Conservation (phyloP, 2,113 vertebrate genomes). For the Indicator indicator region DNA sequence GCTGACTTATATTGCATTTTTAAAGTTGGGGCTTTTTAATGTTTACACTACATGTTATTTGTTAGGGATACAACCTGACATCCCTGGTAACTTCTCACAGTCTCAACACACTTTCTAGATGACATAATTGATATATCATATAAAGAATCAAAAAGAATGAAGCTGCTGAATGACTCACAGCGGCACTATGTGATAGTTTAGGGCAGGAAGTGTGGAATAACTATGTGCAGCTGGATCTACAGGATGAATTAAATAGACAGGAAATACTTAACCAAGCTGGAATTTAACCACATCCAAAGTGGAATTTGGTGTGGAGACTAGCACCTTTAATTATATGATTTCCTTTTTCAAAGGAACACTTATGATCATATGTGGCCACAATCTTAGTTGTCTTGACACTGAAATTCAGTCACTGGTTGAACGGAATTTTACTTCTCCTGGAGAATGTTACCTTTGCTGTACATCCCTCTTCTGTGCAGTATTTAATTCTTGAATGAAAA, state of each 20-base stretch:
- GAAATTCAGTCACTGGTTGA: not conserved
- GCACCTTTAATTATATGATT: slow-evolving; percentile 45
- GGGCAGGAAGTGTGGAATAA: slow-evolving; percentile 62
- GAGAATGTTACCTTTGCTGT: not conserved
- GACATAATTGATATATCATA: slow-evolving; percentile 25
- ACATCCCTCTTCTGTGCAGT: not conserved
- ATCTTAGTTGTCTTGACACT: not conserved
- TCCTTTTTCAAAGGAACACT: not conserved
- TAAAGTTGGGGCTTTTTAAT: rapidly evolving
- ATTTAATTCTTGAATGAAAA: not conserved
- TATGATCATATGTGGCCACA: not conserved
- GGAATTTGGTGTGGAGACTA: slow-evolving; percentile 59
- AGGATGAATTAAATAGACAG: slow-evolving; percentile 61
- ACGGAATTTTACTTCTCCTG: not conserved
- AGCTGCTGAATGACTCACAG: slow-evolving; percentile 33
- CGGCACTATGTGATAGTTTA: slow-evolving; percentile 44
- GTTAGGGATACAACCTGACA: not conserved
- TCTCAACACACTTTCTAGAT: slow-evolving; percentile 5
- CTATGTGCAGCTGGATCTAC: slow-evolving; percentile 65
- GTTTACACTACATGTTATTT: not conserved
- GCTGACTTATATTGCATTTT: not conserved
- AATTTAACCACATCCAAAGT: slow-evolving; percentile 66
- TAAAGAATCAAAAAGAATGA: slow-evolving; percentile 8
- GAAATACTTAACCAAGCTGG: slow-evolving; percentile 66
- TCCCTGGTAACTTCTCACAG: not conserved